Conservation (phyloP, 2,888 invertebrate species). For the Mantis religiosa region DNA sequence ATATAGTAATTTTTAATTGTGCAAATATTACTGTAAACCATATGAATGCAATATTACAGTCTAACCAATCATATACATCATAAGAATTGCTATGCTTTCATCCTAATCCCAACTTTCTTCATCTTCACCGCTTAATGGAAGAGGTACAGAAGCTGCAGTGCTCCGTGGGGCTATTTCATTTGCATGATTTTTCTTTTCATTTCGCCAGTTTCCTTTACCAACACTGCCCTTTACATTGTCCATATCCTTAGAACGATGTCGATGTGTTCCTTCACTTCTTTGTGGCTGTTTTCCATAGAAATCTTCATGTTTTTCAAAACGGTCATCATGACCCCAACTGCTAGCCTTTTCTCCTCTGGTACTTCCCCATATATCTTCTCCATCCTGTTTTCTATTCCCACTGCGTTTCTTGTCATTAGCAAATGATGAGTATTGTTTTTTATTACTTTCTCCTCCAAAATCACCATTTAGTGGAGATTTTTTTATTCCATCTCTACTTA, state of each 20-base stretch:
- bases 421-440: neutral
- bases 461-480: neutral
- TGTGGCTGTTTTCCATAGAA: neutral
- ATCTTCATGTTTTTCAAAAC: constrained; percentile 1
- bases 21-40: too few species aligned
- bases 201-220: neutral
- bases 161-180: neutral
- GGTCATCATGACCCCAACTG: neutral
- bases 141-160: neutral
- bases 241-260: neutral
- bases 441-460: neutral
- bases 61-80: too few species aligned
- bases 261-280: neutral
- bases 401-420: neutral
- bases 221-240: too few species aligned
- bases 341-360: neutral
- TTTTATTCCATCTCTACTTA: neutral
- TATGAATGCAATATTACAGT: too few species aligned
- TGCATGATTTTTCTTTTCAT: neutral
- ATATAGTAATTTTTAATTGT: too few species aligned
- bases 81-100: too few species aligned
- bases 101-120: neutral
- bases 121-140: neutral
- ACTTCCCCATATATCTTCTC: neutral
- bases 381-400: neutral